Evolutionary conservation across 2,888 invertebrate genomes (phyloP), one percentile per base, ranked within the genome.

Genomic region (Arctia plantaginis): DNA sequence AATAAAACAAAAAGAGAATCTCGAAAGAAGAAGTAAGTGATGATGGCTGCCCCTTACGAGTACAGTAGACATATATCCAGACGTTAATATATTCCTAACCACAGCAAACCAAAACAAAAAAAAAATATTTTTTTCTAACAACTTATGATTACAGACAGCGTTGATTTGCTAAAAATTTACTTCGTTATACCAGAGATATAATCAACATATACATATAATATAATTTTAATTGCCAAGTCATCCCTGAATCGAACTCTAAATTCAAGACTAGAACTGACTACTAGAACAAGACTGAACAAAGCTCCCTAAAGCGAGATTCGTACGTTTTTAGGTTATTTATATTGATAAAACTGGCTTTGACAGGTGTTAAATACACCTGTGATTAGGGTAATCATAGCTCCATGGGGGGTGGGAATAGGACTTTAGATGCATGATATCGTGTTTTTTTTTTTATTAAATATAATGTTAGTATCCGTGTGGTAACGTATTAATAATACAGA

Each of bases 191-290:
- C 65, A 75, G 72, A 78, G 89, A 89, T 89, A 85, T 76, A 78
- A 89, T 89, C 89, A 77, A 82, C 70, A 88, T 87, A 47, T 79
- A 89, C 88, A 88, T 81, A n/a, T 82, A 89, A 88, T 89, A 85
- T 87, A 79, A 86, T 86, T 79, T 87, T 89, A 89, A 89, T 89
- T 87, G 86, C 85, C 85, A 79, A 86, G 82, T 79, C 77, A 80
- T 73, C 77, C 64, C 72, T 71, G 68, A 70, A 70, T 65, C 69
- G 59, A 66, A 73, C n/a, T 66, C 20, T 66, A 71, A 66, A 66
- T 33, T 69, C n/a, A 65, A 44, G 59, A 23, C 35, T 23, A 55
- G 30, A 35, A n/a, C n/a, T n/a, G n/a, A n/a, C n/a, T n/a, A n/a
- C n/a, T n/a, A n/a, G n/a, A n/a, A n/a, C n/a, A n/a, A 39, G 66